phyloP scores from a whole-genome alignment of 2,888 invertebrate genomes.

The Polydesmus complanatus region DNA sequence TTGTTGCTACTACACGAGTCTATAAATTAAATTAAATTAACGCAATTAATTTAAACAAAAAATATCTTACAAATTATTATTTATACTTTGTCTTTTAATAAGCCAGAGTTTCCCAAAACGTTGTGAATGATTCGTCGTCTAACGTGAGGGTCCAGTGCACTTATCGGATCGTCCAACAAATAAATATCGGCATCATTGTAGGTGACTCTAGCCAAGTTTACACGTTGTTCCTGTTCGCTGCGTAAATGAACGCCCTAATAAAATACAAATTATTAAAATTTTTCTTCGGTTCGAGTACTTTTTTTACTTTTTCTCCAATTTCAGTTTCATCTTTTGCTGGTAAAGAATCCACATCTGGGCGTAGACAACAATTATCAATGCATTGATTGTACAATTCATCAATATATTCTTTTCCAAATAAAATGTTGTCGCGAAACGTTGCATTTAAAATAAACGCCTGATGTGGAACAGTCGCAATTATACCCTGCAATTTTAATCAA shows the following conservation, averaged over 20 bases:
- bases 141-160: too few species aligned
- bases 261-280: too few species aligned
- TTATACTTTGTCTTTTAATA: conserved; percentile 32
- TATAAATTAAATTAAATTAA: conserved; percentile 23
- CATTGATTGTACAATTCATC: conserved; percentile 58
- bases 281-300: too few species aligned
- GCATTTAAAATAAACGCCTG: conserved; percentile 98
- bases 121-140: conserved; percentile 94
- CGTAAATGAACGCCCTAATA: conserved; percentile 56
- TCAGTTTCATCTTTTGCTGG: conserved; percentile 92
- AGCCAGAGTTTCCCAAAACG: conserved; percentile 61
- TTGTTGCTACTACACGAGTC: conserved; percentile 86
- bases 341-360: conserved; percentile 79
- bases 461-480: conserved; percentile 75
- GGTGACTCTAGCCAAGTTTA: conserved; percentile 79
- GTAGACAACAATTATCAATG: conserved; percentile 78
- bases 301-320: conserved; percentile 87
- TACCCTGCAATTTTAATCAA: conserved; percentile 35
- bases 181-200: too few species aligned
- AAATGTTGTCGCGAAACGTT: conserved; percentile 77
- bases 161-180: too few species aligned
- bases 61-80: conserved; percentile 21
- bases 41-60: not conserved
- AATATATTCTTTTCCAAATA: conserved; percentile 67
- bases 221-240: conserved; percentile 83